Base-by-base conservation (phyloP, 2,797 vertebrate genomes). In the Neosalanx taihuensis region DNA sequence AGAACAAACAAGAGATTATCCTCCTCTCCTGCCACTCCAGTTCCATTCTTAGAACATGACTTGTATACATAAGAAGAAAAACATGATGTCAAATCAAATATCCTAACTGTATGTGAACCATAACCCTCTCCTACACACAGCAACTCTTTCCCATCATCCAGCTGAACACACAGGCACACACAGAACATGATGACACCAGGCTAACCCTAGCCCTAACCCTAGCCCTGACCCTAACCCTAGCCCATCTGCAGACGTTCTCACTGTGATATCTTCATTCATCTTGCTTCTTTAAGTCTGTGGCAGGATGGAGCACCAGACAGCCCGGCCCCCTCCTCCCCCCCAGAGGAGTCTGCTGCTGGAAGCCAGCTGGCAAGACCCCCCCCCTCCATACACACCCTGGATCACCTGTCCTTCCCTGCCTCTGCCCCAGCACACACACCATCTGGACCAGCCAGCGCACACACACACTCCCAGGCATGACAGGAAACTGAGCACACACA, bases 201-300 rank as follows among this genome's bases (percentile, higher is more conserved):
- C 37, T 41, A 41, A 41, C n/a, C n/a, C n/a, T n/a, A n/a, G n/a
- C n/a, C n/a, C n/a, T n/a, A n/a, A n/a, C n/a, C n/a, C n/a, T n/a
- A n/a, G n/a, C n/a, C n/a, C n/a, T n/a, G n/a, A n/a, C n/a, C n/a
- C n/a, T n/a, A n/a, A n/a, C n/a, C n/a, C n/a, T n/a, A n/a, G 37
- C 37, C 37, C 37, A 41, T 13, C 12, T 41, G 37, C 37, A 13
- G 74, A 72, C 71, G 60, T 12, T 64, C 26, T 65, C 17, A 57
- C 71, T 73, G 61, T 64, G 15, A 77, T 46, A 76, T 76, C 72
- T 72, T 46, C 70, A 72, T 82, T 77, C 5, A 59, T 76, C 72
- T 75, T 70, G 67, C 76, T 67, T 70, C 67, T 79, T 72, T 79
- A 76, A 58, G 72, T 59, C 60, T 46, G 9, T 64, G 70, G 51